Evolutionary conservation across 2,888 invertebrate genomes (phyloP).

Genomic region (Plemyria rubiginata): DNA sequence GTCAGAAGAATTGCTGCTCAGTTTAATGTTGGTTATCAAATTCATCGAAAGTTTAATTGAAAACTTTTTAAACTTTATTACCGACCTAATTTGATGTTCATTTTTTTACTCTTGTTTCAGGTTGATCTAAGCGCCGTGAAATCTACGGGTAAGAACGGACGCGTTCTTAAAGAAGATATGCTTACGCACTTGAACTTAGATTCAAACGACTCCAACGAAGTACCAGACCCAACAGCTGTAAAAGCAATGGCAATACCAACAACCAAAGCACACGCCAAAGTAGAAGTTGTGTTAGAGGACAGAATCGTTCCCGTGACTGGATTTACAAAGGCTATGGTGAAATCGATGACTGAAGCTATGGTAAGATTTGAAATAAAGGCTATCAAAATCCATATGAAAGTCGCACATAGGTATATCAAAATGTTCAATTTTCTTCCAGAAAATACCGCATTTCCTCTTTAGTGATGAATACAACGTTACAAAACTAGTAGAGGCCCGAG

Average conservation of each 20-base stretch:
- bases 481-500: slow-evolving; percentile 89
- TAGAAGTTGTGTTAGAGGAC: slow-evolving; percentile 69
- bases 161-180: slow-evolving; percentile 98
- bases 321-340: slow-evolving; percentile 96
- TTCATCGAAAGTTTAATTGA: not conserved
- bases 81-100: not conserved
- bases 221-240: slow-evolving; percentile 50
- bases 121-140: slow-evolving; percentile 88
- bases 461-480: slow-evolving; percentile 96
- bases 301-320: slow-evolving; percentile 89
- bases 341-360: slow-evolving; percentile 96
- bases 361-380: slow-evolving; percentile 66
- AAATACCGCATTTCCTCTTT: slow-evolving; percentile 97
- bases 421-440: slow-evolving; percentile 73
- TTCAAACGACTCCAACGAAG: slow-evolving; percentile 80
- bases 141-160: slow-evolving; percentile 94
- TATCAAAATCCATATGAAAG: not conserved
- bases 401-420: not conserved
- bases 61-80: not conserved
- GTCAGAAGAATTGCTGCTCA: slow-evolving; percentile 97
- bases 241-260: slow-evolving; percentile 55
- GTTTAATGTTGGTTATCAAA: slow-evolving; percentile 86
- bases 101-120: slow-evolving; percentile 67
- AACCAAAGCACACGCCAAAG: slow-evolving; percentile 52
- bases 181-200: slow-evolving; percentile 87